Evolutionary conservation across 2,113 vertebrate genomes (phyloP), one percentile per base, ranked within the genome.

Genomic region (Chaetorhynchus papuensis): DNA sequence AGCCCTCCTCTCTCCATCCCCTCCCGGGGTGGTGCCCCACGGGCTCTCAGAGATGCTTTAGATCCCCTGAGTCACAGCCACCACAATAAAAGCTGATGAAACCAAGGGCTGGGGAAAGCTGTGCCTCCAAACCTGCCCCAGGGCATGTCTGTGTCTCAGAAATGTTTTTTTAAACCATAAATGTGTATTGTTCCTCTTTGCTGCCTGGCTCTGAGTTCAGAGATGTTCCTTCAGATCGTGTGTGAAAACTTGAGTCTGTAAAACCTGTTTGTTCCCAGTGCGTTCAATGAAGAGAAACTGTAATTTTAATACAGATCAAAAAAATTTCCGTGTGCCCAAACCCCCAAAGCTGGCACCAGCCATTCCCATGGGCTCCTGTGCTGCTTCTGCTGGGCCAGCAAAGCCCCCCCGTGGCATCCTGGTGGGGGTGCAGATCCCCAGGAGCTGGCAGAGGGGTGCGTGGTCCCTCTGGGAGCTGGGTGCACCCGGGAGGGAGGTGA

Each of bases 11-110:
- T 27, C 61, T 11, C 89, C 20, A 9, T 33, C 24, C 24, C n/a
- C n/a, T 37, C 41, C 17, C 35, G 0, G 0, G 33, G 60, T 13
- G 4, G 1, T 50, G 65, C 41, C 66, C 72, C 8, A 4, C 0
- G 0, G 56, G 37, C 68, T 76, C 44, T 7, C 69, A 37, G 68
- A 1, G 22, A 3, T 50, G 39, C 30, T 41, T 50, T 24, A 28
- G 35, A 4, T 50, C 37, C 42, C 28, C 9, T 1, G 5, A 10
- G 52, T 30, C 86, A 49, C 47, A 57, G 59, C 19, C 65, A 33
- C 41, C 1, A 0, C 39, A 21, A 22, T 9, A 10, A 42, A 65
- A 56, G 45, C 12, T 63, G 12, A 9, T 44, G 42, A 63, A 53
- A 42, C 19, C 0, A 0, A 49, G 52, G 54, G 26, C 24, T 13